Percentiles rank a stretch among this genome's conserved stretches.
phyloP scores from a whole-genome alignment of 2,797 vertebrate genomes.

The Neoniphon sammara region DNA sequence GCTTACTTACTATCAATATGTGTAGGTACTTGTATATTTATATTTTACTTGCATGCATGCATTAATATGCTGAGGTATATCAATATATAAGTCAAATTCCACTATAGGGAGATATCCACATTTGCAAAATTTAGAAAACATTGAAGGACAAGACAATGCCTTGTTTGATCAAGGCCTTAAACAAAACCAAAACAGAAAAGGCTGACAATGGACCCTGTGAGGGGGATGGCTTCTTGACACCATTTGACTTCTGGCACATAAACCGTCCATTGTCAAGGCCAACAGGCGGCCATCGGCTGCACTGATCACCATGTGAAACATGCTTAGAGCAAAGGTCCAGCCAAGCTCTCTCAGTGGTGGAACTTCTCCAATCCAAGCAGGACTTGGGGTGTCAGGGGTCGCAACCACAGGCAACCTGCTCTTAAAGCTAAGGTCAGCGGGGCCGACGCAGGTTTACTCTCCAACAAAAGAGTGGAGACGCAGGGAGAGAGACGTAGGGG shows the following conservation, averaged over 20 bases:
- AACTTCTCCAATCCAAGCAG: constrained; percentile 38
- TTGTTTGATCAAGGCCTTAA: constrained; percentile 56
- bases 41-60: constrained; percentile 19
- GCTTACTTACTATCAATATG: not conserved
- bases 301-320: constrained; percentile 67
- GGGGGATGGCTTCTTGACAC: constrained; percentile 60
- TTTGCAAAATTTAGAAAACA: constrained; percentile 34
- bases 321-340: constrained; percentile 54
- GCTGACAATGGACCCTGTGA: constrained; percentile 33
- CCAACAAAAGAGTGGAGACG: constrained; percentile 57
- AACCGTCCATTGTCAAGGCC: constrained; percentile 73
- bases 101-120: not conserved
- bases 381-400: constrained; percentile 61
- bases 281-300: constrained; percentile 55
- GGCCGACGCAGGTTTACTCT: constrained; percentile 57
- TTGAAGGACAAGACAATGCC: constrained; percentile 27
- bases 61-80: constrained; percentile 13
- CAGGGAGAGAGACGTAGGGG: constrained; percentile 42
- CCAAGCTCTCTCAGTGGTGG: constrained; percentile 52
- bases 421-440: constrained; percentile 69
- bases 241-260: constrained; percentile 55
- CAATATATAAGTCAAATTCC: not conserved
- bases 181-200: constrained; percentile 41
- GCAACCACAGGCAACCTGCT: constrained; percentile 40
- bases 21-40: too few relatives aligned